phyloP scores from a whole-genome alignment of 2,888 invertebrate species.

The Cheilosia pagana region DNA sequence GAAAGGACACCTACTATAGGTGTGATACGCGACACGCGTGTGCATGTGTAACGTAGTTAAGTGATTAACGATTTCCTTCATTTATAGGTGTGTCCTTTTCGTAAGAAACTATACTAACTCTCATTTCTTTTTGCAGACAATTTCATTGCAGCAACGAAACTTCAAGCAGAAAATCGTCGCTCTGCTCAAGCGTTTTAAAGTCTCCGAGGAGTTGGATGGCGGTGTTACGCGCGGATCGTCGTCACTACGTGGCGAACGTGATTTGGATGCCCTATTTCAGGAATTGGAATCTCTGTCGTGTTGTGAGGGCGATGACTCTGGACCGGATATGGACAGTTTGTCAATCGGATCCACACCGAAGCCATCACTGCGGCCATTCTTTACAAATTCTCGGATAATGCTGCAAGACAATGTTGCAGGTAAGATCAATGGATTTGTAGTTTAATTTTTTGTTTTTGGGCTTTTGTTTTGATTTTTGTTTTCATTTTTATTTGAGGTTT shows the following conservation, averaged over 20 bases:
- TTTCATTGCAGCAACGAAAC: conserved; percentile 91
- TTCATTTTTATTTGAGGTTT: conserved; percentile 71
- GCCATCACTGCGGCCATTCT: conserved; percentile 97
- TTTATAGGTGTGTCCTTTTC: too few species aligned
- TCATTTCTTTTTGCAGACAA: conserved; percentile 78
- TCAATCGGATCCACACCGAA: conserved; percentile 98
- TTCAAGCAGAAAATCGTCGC: conserved; percentile 98
- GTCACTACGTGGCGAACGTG: conserved; percentile 90
- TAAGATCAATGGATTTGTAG: conserved; percentile 47
- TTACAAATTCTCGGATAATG: conserved; percentile 94
- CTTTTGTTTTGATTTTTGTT: conserved; percentile 54
- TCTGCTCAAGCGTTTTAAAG: conserved; percentile 95
- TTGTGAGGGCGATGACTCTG: conserved; percentile 93
- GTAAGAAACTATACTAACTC: conserved; percentile 13
- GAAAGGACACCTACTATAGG: background rate
- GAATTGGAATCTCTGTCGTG: conserved; percentile 97
- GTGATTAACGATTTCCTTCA: conserved; percentile 11
- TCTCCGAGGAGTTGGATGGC: conserved; percentile 94
- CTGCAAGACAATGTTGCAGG: conserved; percentile 84
- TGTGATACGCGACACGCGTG: background rate
- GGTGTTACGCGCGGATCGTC: conserved; percentile 86
- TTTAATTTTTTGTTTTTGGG: conserved; percentile 28
- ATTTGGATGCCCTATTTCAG: conserved; percentile 97
- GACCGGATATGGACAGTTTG: conserved; percentile 97
- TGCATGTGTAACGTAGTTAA: conserved; percentile 6